Conservation (phyloP, 1,140 invertebrate genomes). For the Drosophila mauritiana region DNA sequence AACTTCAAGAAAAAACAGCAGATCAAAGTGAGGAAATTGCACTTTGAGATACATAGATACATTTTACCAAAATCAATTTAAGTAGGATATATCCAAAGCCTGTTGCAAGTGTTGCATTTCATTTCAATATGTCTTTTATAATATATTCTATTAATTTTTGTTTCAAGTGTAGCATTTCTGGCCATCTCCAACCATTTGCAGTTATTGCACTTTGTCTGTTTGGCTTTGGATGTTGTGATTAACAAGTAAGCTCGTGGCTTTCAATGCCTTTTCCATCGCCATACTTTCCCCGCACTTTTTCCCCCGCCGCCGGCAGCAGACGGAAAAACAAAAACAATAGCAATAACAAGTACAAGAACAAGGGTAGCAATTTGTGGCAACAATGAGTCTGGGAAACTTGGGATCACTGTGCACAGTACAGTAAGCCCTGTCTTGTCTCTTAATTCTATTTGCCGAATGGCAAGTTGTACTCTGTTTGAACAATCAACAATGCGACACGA, state of each 20-base stretch:
- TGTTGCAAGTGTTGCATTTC: too few relatives aligned
- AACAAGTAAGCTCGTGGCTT: slow-evolving; percentile 48
- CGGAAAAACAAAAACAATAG: background rate
- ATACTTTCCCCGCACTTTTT: background rate
- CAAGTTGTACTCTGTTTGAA: slow-evolving; percentile 6
- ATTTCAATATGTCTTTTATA: too few relatives aligned
- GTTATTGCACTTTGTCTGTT: slow-evolving; percentile 50
- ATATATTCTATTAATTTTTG: too few relatives aligned
- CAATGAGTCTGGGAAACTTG: slow-evolving; percentile 23
- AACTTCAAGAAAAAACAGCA: background rate
- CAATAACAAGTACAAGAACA: slow-evolving; percentile 7
- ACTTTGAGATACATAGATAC: too few relatives aligned
- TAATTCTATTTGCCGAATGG: slow-evolving; percentile 45
- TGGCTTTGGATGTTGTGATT: slow-evolving; percentile 51
- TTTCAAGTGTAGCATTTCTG: background rate
- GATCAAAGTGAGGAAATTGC: background rate
- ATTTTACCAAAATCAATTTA: too few relatives aligned
- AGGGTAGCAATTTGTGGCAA: slow-evolving; percentile 5
- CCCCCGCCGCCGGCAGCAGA: background rate
- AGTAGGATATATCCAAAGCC: too few relatives aligned
- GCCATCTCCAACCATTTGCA: slow-evolving; percentile 34
- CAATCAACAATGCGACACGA: slow-evolving; percentile 10
- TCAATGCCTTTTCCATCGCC: slow-evolving; percentile 18
- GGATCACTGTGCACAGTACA: slow-evolving; percentile 19
- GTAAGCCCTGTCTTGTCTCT: slow-evolving; percentile 36